A percentile compares a stretch with the other conserved stretches of the same genome.
Evolutionary conservation across 2,113 vertebrate species (phyloP).

Genomic region (Gadus macrocephalus): DNA sequence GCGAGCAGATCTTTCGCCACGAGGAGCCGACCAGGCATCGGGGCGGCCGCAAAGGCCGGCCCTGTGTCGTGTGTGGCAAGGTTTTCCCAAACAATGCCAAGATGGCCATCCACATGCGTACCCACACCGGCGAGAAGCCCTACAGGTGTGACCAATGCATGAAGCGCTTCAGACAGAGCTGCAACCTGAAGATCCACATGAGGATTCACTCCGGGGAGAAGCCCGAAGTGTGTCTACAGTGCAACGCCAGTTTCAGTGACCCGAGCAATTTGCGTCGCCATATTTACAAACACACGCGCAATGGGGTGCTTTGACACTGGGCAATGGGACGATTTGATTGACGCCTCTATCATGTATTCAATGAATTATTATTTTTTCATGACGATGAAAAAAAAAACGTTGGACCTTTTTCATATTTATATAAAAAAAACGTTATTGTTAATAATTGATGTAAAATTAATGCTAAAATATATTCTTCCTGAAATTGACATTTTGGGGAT

Average conservation of each 20-base stretch:
- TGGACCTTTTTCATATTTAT: no score
- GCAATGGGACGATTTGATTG: no score
- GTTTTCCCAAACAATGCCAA: conserved; percentile 76
- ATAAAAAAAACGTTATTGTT: no score
- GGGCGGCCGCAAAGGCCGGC: conserved; percentile 48
- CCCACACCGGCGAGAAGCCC: conserved; percentile 80
- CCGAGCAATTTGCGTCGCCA: conserved; percentile 68
- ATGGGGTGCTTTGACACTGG: conserved; percentile 35
- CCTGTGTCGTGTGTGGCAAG: conserved; percentile 73
- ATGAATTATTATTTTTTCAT: not conserved
- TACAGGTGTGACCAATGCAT: conserved; percentile 76
- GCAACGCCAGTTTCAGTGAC: conserved; percentile 76
- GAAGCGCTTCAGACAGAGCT: conserved; percentile 79
- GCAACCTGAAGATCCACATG: conserved; percentile 78
- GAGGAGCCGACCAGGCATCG: conserved; percentile 55
- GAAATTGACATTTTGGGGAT: no score
- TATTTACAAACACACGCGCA: conserved; percentile 60
- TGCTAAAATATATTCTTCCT: no score
- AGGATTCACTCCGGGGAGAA: conserved; percentile 81
- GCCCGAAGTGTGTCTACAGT: conserved; percentile 73
- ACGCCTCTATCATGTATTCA: not conserved
- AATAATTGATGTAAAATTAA: not conserved
- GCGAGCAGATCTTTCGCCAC: conserved; percentile 43
- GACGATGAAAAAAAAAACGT: no score
- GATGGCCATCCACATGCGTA: conserved; percentile 76